Conservation (phyloP, 1,140 invertebrate species). For the Brachionus sp. region DNA sequence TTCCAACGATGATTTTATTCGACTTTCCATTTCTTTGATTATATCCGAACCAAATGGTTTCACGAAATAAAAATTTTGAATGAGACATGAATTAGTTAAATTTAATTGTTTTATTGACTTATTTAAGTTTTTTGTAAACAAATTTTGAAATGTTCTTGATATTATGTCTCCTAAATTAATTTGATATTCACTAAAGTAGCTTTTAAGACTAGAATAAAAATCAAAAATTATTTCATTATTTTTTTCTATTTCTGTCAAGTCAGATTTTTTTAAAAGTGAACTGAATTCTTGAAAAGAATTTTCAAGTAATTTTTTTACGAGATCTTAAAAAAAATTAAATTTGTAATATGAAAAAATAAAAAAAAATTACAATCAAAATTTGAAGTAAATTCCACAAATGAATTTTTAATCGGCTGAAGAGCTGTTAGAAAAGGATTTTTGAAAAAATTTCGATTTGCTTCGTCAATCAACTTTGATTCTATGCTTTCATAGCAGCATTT, state of each 20-base stretch:
- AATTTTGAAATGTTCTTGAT: not conserved
- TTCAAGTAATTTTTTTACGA: not conserved
- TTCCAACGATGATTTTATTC: not conserved
- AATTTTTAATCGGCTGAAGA: not conserved
- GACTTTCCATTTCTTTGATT: not conserved
- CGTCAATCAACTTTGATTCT: not conserved
- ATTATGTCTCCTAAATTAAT: not conserved
- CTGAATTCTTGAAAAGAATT: not conserved
- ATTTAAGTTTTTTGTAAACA: not conserved
- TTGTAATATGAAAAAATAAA: not conserved
- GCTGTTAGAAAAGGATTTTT: not conserved
- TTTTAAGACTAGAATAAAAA: not conserved
- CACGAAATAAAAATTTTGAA: not conserved
- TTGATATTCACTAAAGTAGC: slow-evolving; percentile 27
- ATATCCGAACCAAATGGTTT: not conserved
- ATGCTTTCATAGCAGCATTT: not conserved
- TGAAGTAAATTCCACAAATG: not conserved
- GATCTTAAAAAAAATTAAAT: not conserved
- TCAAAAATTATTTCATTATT: not conserved
- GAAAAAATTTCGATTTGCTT: not conserved
- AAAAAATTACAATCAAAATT: slow-evolving; percentile 1
- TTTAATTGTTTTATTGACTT: not conserved
- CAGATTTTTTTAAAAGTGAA: not conserved
- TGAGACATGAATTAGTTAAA: not conserved
- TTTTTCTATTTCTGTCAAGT: not conserved